Percentiles rank a stretch among this genome's conserved stretches.
Evolutionary conservation across 2,113 vertebrate genomes (phyloP).

Genomic region (Accipiter cooperii): DNA sequence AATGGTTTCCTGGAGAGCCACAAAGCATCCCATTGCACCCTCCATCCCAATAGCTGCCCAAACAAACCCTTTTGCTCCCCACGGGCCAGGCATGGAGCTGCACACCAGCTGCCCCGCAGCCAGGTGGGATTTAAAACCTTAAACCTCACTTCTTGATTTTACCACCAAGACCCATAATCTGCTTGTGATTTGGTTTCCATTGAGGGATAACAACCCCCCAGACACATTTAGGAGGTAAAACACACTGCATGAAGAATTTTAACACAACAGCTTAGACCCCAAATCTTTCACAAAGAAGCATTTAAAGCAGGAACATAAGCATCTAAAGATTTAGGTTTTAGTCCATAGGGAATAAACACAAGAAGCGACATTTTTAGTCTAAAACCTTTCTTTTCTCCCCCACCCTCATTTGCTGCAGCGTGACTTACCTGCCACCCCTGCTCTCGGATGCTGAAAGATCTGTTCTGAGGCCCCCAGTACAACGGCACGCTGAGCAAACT

Average conservation of each 20-base stretch:
- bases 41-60: background rate
- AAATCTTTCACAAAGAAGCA: background rate
- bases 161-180: background rate
- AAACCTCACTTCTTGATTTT: background rate
- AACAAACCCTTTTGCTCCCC: background rate
- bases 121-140: background rate
- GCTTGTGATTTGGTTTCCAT: background rate
- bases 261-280: background rate
- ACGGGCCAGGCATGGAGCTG: background rate
- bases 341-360: background rate
- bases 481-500: accelerated
- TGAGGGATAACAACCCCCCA: background rate
- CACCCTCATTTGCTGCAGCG: accelerated
- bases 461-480: background rate
- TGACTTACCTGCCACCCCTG: background rate
- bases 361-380: background rate
- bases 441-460: background rate
- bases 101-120: accelerated
- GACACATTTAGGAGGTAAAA: background rate
- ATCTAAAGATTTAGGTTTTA: background rate
- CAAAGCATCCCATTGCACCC: background rate
- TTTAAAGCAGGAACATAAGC: background rate
- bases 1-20: background rate
- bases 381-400: background rate
- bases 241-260: background rate